Base-by-base conservation (phyloP, 2,797 vertebrate genomes). In the Discoglossus pictus region DNA sequence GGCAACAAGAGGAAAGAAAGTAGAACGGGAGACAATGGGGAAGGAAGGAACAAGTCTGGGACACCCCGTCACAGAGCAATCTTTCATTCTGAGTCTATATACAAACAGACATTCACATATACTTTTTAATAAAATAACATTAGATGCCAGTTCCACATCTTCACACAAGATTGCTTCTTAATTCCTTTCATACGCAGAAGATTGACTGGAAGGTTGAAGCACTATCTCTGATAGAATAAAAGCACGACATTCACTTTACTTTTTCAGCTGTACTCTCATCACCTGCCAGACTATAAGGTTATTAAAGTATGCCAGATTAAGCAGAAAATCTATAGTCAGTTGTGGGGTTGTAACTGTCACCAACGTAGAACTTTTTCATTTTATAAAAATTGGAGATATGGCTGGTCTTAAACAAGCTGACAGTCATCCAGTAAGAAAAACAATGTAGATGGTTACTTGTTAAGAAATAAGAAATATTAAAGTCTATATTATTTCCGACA, bases 181-280 rank as follows among this genome's bases (percentile, higher is more conserved):
- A 63, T 46, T 50, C 73, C 79, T 68, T 76, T 76, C 79, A 1
- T 54, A 72, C 75, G 18, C 39, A 66, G 75, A 50, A 79, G 78
- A 84, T 24, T 72, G 77, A 79, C 46, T 16, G 70, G 64, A 39
- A 75, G 64, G 68, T 59, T 77, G 75, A 75, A 72, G 64, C 61
- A 64, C 73, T 74, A 75, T 74, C 78, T 83, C 79, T 72, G 76
- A 75, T 60, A 71, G 68, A 78, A 79, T 75, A 66, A 63, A 63
- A 77, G 58, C 40, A 47, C 74, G 76, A 64, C 76, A 75, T 77
- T 65, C 48, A 64, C 74, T 82, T 76, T 81, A 75, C 77, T 35
- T 59, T 70, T 73, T 58, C 64, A 75, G 73, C 61, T 55, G 40
- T 47, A 63, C 35, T 63, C 67, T 23, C 60, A 70, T 70, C 67